Base-by-base conservation (phyloP, 1,140 invertebrate genomes). In the Trigoniulus corallinus region DNA sequence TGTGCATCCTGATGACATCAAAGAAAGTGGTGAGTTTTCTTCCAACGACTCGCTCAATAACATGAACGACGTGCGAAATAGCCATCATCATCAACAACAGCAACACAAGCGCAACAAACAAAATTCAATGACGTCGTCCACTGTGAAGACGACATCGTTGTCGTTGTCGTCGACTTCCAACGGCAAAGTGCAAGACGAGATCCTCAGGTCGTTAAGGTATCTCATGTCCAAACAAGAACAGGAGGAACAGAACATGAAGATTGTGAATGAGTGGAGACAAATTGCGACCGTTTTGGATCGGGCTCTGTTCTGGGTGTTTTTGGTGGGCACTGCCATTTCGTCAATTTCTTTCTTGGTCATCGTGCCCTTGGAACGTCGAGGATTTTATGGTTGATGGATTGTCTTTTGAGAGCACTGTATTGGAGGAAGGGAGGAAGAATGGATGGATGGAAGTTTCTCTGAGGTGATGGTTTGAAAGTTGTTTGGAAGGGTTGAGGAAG, bases 221-320 rank as follows among this genome's bases (percentile, higher is more conserved):
- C 52, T 67, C 1, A 48, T 69, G 15, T 53, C 54, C 22, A 53
- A 63, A 34, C 67, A 69, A 37, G 59, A 64, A 47, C 49, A 58
- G 2, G 62, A 67, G 49, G 65, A 67, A 45, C 45, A 62, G 4
- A 54, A 62, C 52, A 60, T 59, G 47, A 56, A 55, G 40, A 51
- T 70, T 2, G 63, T 72, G 22, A 65, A 73, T 37, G 73, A 76
- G 55, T 76, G 74, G 74, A 54, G 71, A 25, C 62, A 67, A 41
- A 61, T 77, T 21, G 76, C 75, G 12, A 63, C 71, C 54, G 65
- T 67, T 46, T 65, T 77, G 4, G 75, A 78, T 58, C 58, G 72
- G 34, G 64, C 76, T 29, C 64, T 77, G 18, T 77, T 77, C 60
- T 76, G 72, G 66, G 63, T 77, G 21, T 77, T 77, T 59, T 64